These are phyloP conservation scores for Furnarius figulus DNA, from an alignment of 2,113 vertebrate genomes.

Conservation along the genomic window DNA sequence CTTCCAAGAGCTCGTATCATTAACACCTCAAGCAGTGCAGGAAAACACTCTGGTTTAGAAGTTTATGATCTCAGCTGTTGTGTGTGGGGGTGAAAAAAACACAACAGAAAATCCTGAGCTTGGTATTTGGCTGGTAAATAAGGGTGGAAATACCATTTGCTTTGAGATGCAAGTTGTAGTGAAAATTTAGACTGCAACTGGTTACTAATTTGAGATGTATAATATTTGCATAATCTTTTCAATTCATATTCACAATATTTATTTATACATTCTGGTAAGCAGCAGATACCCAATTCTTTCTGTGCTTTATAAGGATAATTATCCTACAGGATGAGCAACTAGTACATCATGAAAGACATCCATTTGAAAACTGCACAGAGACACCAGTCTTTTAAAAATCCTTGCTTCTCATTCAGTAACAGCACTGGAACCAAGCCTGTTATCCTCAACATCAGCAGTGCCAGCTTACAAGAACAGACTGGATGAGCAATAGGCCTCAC, in stretches of 20 bases:
- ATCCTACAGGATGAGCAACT: not conserved
- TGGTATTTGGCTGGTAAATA: slow-evolving; percentile 1
- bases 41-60: not conserved
- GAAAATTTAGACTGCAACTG: not conserved
- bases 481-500: not conserved
- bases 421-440: not conserved
- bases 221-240: not conserved
- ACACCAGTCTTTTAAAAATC: not conserved
- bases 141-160: not conserved
- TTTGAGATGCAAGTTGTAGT: not conserved
- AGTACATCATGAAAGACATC: not conserved
- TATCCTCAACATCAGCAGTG: not conserved
- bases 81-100: not conserved
- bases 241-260: not conserved
- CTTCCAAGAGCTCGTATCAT: not conserved
- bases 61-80: not conserved
- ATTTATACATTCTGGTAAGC: not conserved
- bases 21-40: not conserved
- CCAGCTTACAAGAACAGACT: not conserved
- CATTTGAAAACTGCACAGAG: not conserved
- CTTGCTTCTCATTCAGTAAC: not conserved
- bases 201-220: not conserved
- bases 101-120: not conserved
- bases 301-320: not conserved
- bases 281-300: not conserved